A percentile compares a stretch with the other conserved stretches of the same genome.
Evolutionary conservation across 2,113 vertebrate species (phyloP).

Genomic region (Xiphias gladius): DNA sequence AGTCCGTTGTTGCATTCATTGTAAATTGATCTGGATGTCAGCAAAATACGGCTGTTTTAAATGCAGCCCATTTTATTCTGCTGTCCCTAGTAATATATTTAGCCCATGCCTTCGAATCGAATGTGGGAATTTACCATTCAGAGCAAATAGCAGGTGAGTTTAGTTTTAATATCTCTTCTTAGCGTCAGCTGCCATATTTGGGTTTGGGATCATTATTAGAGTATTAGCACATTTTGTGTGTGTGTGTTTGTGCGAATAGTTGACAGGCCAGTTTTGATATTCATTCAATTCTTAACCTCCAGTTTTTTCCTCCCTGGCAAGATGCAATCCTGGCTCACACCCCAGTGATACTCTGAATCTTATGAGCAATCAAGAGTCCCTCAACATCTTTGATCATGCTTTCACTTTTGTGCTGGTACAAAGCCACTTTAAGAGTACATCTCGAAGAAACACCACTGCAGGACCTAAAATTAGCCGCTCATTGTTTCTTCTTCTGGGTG

Average conservation of each 20-base stretch:
- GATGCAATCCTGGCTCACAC: slow-evolving; percentile 46
- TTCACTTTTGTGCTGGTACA: slow-evolving; percentile 37
- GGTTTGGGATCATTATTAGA: slow-evolving; percentile 32
- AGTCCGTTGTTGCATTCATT: neutral
- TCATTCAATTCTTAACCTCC: slow-evolving; percentile 41
- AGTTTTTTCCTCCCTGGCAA: slow-evolving; percentile 53
- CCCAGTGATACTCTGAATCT: slow-evolving; percentile 49
- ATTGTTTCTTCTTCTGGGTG: neutral
- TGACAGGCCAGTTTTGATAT: slow-evolving; percentile 42
- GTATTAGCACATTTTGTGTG: slow-evolving; percentile 1
- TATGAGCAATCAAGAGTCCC: slow-evolving; percentile 35
- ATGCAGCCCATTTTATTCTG: slow-evolving; percentile 17
- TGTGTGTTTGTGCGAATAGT: neutral
- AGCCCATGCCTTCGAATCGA: slow-evolving; percentile 21
- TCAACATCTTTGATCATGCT: slow-evolving; percentile 59
- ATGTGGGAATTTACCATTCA: slow-evolving; percentile 46
- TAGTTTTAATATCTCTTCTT: slow-evolving; percentile 52
- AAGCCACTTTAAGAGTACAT: slow-evolving; percentile 32
- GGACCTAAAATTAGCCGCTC: neutral
- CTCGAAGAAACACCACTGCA: slow-evolving; percentile 15
- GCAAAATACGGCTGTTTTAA: slow-evolving; percentile 22
- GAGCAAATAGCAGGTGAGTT: slow-evolving; percentile 54
- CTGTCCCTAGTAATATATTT: slow-evolving; percentile 21
- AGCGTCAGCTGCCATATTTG: slow-evolving; percentile 44
- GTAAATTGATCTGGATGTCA: slow-evolving; percentile 16